Conservation (phyloP, 2,888 invertebrate genomes). For the Silvanus unidentatus region DNA sequence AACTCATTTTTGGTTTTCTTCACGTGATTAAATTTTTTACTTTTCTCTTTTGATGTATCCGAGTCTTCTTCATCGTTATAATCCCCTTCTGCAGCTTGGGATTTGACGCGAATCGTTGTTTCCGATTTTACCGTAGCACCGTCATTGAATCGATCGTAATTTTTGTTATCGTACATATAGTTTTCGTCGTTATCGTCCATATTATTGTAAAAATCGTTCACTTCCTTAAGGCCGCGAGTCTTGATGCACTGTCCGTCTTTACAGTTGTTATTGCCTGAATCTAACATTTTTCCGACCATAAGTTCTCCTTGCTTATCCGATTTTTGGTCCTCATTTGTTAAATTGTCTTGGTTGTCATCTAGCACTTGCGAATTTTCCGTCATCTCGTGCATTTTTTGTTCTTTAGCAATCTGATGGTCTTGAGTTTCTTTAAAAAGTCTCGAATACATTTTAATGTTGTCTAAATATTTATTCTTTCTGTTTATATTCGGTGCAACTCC, state of each 20-base stretch:
- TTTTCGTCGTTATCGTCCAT: background rate
- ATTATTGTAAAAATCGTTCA: too few relatives aligned
- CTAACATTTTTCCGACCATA: too few relatives aligned
- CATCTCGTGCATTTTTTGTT: background rate
- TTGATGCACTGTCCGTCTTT: too few relatives aligned
- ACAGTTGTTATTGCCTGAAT: too few relatives aligned
- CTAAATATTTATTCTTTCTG: too few relatives aligned
- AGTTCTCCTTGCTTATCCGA: too few relatives aligned
- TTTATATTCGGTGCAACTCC: too few relatives aligned
- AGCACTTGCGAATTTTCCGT: background rate
- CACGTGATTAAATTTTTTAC: constrained; percentile 12
- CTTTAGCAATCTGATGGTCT: background rate
- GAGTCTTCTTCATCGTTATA: constrained; percentile 29
- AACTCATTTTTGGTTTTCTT: constrained; percentile 24
- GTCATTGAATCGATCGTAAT: background rate
- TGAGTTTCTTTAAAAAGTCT: too few relatives aligned
- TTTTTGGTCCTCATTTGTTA: too few relatives aligned
- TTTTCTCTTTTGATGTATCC: constrained; percentile 11
- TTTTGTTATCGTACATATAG: background rate
- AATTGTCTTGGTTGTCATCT: too few relatives aligned
- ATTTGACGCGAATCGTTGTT: background rate
- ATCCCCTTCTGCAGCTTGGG: constrained; percentile 22
- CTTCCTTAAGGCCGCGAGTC: too few relatives aligned
- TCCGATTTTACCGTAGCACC: background rate
- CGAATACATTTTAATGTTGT: too few relatives aligned